phyloP scores from a whole-genome alignment of 2,113 vertebrate species.

The Colossoma macropomum region DNA sequence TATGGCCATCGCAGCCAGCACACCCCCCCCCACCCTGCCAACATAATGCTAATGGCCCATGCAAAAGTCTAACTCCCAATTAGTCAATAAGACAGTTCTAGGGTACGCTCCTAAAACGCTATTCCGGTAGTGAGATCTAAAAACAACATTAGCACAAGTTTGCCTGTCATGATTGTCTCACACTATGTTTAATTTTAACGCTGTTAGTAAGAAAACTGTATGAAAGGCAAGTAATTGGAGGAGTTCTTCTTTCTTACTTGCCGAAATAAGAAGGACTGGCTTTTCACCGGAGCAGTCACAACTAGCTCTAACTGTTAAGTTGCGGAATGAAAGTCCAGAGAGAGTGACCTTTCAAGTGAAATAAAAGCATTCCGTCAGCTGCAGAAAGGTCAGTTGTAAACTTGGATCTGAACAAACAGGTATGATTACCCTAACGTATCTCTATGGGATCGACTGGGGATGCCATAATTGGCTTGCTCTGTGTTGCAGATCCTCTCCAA shows the following conservation, averaged over 20 bases:
- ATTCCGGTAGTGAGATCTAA: slow-evolving; percentile 28
- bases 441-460: slow-evolving; percentile 79
- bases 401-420: slow-evolving; percentile 77
- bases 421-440: slow-evolving; percentile 81
- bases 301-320: neutral
- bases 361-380: slow-evolving; percentile 73
- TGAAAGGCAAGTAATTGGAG: slow-evolving; percentile 27
- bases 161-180: slow-evolving; percentile 39
- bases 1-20: neutral
- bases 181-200: slow-evolving; percentile 31
- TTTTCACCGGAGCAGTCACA: neutral
- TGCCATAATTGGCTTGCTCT: slow-evolving; percentile 78
- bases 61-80: slow-evolving; percentile 56
- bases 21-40: neutral
- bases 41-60: slow-evolving; percentile 37
- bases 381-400: slow-evolving; percentile 81
- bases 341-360: slow-evolving; percentile 71
- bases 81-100: slow-evolving; percentile 55
- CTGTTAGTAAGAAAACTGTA: neutral
- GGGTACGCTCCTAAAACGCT: slow-evolving; percentile 42
- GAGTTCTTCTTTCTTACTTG: slow-evolving; percentile 20
- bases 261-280: neutral
- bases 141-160: slow-evolving; percentile 34
- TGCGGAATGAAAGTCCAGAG: slow-evolving; percentile 40
- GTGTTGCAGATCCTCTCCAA: slow-evolving; percentile 76